Percentiles rank a stretch among this genome's conserved stretches.
Evolutionary conservation across 2,797 vertebrate species (phyloP).

Genomic region (Pelodytes ibericus): DNA sequence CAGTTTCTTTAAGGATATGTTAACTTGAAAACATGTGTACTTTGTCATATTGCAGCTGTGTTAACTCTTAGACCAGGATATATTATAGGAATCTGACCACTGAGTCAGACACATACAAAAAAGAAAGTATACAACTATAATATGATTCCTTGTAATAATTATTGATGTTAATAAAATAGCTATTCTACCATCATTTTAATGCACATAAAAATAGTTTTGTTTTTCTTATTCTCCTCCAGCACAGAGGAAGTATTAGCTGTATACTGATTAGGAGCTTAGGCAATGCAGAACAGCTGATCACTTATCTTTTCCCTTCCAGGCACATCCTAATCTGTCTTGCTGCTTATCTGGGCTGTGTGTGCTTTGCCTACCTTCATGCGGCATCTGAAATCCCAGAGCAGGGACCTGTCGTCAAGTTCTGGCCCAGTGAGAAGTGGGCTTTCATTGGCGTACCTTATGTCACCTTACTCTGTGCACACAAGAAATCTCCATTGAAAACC

Average conservation of each 20-base stretch:
- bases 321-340: slow-evolving; percentile 96
- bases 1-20: too few species aligned
- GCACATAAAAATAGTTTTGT: too few species aligned
- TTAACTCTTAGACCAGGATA: too few species aligned
- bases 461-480: slow-evolving; percentile 87
- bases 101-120: too few species aligned
- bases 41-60: too few species aligned
- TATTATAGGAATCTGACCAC: too few species aligned
- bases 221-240: too few species aligned
- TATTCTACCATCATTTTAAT: too few species aligned
- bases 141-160: too few species aligned
- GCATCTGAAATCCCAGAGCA: slow-evolving; percentile 93
- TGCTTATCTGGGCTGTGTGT: slow-evolving; percentile 94
- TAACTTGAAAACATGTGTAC: too few species aligned
- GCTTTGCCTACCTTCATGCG: slow-evolving; percentile 95
- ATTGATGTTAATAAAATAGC: too few species aligned
- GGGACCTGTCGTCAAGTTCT: slow-evolving; percentile 95
- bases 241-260: background rate
- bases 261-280: background rate
- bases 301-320: slow-evolving; percentile 70
- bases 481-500: slow-evolving; percentile 88
- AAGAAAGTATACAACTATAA: too few species aligned
- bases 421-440: slow-evolving; percentile 97
- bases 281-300: slow-evolving; percentile 1
- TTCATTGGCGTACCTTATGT: slow-evolving; percentile 96